Evolutionary conservation across 2,888 invertebrate genomes (phyloP), one percentile per base, ranked within the genome.

Genomic region (Loripinus fragilis): DNA sequence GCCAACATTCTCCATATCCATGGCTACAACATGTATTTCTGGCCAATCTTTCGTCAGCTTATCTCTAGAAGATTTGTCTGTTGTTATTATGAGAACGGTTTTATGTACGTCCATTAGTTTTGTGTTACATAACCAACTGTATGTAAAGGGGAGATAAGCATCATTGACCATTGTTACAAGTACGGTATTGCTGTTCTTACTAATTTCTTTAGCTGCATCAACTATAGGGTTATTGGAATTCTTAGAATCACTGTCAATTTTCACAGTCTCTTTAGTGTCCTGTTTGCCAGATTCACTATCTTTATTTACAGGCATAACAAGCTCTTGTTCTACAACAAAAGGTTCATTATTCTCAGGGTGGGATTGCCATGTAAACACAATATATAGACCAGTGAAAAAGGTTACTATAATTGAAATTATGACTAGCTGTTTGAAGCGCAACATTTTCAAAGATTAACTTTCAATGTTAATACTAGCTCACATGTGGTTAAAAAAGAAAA

Each of bases 71-170:
- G 52, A 48, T 28, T 42, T 48, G 65, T 90, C 90, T 0, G 88
- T 87, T 25, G 87, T 86, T 7, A 90, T 87, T 28, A 90, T 77
- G 0, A 90, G 71, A 2, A 90, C 86, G 20, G 85, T 82, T 28
- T 83, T 74, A 78, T 89, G 87, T 45, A 89, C 83, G 28, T 76
- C 73, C 87, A 90, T 87, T 25, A 82, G 64, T 52, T 83, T 85
- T 0, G 88, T 89, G 71, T 90, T 90, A 76, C 90, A 90, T 12
- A 87, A 69, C 87, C 88, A 87, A 72, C 87, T 88, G 50, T 85
- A 82, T 28, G 87, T 85, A 41, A 89, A 87, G 1, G 85, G 79
- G 23, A 88, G 72, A 66, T 85, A 89, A n/a, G 87, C 87, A 79
- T 87, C 83, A 71, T 87, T 88, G 7, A 89, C 83, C 71, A 88